Conservation (phyloP, 1,140 invertebrate species). For the Acromyrmex charruanus region DNA sequence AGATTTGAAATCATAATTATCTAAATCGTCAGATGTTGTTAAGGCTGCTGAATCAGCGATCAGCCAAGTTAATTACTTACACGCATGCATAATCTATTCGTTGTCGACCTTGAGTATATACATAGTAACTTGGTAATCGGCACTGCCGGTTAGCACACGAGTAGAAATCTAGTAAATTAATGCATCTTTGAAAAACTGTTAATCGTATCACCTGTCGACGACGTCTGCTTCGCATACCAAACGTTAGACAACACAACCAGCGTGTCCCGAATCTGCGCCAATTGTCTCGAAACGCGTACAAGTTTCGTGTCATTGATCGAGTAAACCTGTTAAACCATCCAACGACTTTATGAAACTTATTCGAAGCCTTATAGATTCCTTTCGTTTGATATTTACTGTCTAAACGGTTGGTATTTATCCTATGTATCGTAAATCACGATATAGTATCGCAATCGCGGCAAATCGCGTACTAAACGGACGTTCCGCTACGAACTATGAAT, state of each 20-base stretch:
- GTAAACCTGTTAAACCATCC: slow-evolving; percentile 8
- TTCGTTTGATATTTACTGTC: background rate
- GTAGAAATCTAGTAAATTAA: background rate
- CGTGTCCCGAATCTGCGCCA: slow-evolving; percentile 14
- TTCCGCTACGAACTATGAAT: background rate
- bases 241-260: slow-evolving; percentile 55
- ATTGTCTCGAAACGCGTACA: background rate
- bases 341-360: slow-evolving; percentile 15
- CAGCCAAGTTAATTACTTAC: background rate
- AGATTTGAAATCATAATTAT: background rate
- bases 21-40: background rate
- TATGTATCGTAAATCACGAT: background rate
- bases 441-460: background rate
- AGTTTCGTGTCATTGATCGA: slow-evolving; percentile 58
- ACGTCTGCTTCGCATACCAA: slow-evolving; percentile 28
- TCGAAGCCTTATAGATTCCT: slow-evolving; percentile 1
- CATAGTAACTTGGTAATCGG: no score
- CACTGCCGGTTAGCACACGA: background rate
- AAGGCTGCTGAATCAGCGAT: background rate
- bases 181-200: slow-evolving; percentile 8
- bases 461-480: background rate
- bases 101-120: background rate
- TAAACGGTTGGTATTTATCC: background rate
- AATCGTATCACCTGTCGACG: slow-evolving; percentile 58
- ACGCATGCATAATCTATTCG: background rate